Base-by-base conservation (phyloP, 2,888 invertebrate genomes). In the Arctia plantaginis region DNA sequence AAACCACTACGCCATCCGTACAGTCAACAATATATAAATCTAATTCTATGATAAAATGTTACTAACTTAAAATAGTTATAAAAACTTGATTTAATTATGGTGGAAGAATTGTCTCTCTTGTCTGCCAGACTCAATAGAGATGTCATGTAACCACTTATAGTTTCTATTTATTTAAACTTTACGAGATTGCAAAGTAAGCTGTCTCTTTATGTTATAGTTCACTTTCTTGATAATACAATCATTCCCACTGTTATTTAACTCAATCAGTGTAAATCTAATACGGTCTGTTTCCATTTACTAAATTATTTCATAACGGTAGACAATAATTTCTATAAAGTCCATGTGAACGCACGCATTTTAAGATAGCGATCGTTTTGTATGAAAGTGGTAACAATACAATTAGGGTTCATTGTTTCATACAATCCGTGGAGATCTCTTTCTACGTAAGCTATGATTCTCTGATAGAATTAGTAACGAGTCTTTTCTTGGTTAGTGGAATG, bases 281-380 rank as follows among this genome's bases (percentile, higher is more conserved):
- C 66, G 69, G 69, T 73, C 66, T 70, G 69, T 69, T 73, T 69
- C 73, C 73, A 73, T 73, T 69, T 33, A 64, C 30, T n/a, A 30
- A 71, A 30, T 23, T 47, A 71, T 74, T 71, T 74, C 62, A 68
- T 71, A 74, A 74, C 74, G 69, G 74, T 74, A 74, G 59, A 66
- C 30, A 30, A 62, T 71, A 64, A 74, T 74, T 74, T 67, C 62
- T 71, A 41, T 68, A 71, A 59, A 30, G 76, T 66, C 71, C 70
- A 77, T 79, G 82, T 69, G 83, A 83, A 82, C 71, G 75, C 70
- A 84, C 79, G 77, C 80, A 82, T 82, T 78, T 78, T 77, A 70
- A 69, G 82, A 80, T 83, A 71, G 35, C 30, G 12, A 77, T 77
- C 75, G 69, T 72, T 69, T 47, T 72, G 77, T 77, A 80, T 44